Conservation (phyloP, 2,797 vertebrate species). For the Anguilla pacifica region DNA sequence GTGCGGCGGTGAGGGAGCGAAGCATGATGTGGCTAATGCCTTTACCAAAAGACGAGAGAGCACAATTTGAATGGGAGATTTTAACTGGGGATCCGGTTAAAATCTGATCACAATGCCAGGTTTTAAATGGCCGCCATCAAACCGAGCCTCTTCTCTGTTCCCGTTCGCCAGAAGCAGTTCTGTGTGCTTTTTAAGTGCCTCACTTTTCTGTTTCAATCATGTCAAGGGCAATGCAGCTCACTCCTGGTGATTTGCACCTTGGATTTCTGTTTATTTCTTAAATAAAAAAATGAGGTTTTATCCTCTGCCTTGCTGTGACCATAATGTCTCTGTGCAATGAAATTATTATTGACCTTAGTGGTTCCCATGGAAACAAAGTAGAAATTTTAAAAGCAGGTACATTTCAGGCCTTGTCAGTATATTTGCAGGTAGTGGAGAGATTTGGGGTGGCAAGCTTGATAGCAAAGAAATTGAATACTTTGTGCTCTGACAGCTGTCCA, state of each 20-base stretch:
- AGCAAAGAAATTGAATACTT: background rate
- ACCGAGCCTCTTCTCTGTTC: conserved; percentile 16
- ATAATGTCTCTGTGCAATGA: conserved; percentile 38
- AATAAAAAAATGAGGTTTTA: conserved; percentile 32
- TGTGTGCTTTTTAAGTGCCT: conserved; percentile 32
- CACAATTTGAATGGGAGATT: conserved; percentile 33
- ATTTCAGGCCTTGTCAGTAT: conserved; percentile 64
- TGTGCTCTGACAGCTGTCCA: background rate
- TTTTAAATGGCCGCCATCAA: conserved; percentile 39
- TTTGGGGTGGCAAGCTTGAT: conserved; percentile 19
- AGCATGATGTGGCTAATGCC: conserved; percentile 58
- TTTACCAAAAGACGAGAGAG: background rate
- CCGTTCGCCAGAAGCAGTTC: conserved; percentile 7
- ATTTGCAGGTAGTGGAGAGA: conserved; percentile 64
- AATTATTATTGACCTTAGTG: conserved; percentile 50
- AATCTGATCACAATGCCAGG: conserved; percentile 28
- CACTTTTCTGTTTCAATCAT: conserved; percentile 30
- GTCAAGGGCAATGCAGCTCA: conserved; percentile 23
- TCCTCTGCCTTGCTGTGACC: conserved; percentile 30
- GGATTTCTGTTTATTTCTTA: conserved; percentile 13
- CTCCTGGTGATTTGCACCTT: conserved; percentile 32
- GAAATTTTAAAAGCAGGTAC: conserved; percentile 69
- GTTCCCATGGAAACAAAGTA: conserved; percentile 79
- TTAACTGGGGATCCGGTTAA: conserved; percentile 35
- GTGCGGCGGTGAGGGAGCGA: conserved; percentile 23